Base-by-base conservation (phyloP, 2,113 vertebrate genomes). In the Zosterops japonicus region DNA sequence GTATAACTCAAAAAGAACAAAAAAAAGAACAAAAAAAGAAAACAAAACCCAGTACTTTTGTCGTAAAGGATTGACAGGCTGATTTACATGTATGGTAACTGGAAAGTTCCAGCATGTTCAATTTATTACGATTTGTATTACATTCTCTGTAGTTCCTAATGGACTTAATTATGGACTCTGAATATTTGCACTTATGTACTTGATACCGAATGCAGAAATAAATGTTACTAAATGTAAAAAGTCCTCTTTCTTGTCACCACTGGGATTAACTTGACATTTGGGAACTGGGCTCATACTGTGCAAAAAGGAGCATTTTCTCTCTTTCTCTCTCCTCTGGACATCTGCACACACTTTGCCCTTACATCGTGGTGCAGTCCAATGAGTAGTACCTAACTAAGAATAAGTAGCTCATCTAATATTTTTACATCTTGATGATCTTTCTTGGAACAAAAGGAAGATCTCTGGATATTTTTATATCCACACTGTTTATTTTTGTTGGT, bases 161-260 rank as follows among this genome's bases (percentile, higher is more conserved):
- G 98, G 98, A 98, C 96, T 97, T 97, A 98, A 97, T 98, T 98
- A 98, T 98, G 98, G 98, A 99, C 98, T 99, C 98, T 98, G 98
- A 98, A 98, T 98, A 98, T 99, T 99, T 99, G 99, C 99, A 99
- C 99, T 99, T 98, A 99, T 98, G 99, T 99, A 99, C 99, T 99
- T 99, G 99, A 99, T 99, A 98, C 98, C 97, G 98, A 99, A 98
- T 98, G 99, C 99, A 98, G 98, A 99, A 99, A 99, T 99, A 99
- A 99, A 99, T 99, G 99, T 99, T 98, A 98, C 98, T 99, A 99
- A 99, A 98, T 98, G 98, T 98, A 98, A 87, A 84, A 95, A 39
- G 50, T 80, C 94, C 96, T 97, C 72, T 90, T 65, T 97, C 79
- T 96, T 65, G 15, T 89, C 65, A 47, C 79, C 52, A 6, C 60